These are phyloP conservation scores for Alviniconcha strummeri DNA, from an alignment of 2,888 invertebrate species.

Conservation along the genomic window DNA sequence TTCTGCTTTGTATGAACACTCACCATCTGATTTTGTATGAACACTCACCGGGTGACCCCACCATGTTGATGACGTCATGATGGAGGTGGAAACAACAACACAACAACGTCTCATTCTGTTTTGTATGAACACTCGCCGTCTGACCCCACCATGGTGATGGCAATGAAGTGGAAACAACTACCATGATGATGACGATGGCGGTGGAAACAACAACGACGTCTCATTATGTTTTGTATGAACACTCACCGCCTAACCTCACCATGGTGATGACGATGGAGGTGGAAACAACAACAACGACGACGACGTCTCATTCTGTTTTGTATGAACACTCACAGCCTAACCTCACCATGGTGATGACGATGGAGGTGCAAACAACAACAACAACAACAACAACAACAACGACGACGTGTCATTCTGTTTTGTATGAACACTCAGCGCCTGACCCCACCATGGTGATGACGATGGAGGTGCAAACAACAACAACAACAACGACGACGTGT, in stretches of 20 bases:
- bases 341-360: too few species aligned
- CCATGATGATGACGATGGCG: constrained; percentile 70
- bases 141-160: constrained; percentile 70
- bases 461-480: constrained; percentile 75
- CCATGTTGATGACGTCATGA: constrained; percentile 71
- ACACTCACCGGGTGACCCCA: constrained; percentile 64
- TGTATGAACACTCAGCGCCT: constrained; percentile 51
- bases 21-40: too few species aligned
- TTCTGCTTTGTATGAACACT: neutral
- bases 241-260: constrained; percentile 67
- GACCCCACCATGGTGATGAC: constrained; percentile 70
- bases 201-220: constrained; percentile 68
- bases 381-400: too few species aligned
- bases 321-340: neutral
- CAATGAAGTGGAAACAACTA: constrained; percentile 75
- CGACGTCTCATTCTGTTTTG: neutral
- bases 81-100: constrained; percentile 73
- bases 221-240: neutral
- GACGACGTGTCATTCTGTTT: too few species aligned
- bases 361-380: too few species aligned
- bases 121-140: constrained; percentile 51
- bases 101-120: neutral
- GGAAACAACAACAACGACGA: constrained; percentile 59
- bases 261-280: constrained; percentile 73
- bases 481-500: too few species aligned